A percentile compares a stretch with the other conserved stretches of the same genome.
These are phyloP conservation scores for Troides helena DNA, from an alignment of 2,888 invertebrate genomes.

Conservation along the genomic window DNA sequence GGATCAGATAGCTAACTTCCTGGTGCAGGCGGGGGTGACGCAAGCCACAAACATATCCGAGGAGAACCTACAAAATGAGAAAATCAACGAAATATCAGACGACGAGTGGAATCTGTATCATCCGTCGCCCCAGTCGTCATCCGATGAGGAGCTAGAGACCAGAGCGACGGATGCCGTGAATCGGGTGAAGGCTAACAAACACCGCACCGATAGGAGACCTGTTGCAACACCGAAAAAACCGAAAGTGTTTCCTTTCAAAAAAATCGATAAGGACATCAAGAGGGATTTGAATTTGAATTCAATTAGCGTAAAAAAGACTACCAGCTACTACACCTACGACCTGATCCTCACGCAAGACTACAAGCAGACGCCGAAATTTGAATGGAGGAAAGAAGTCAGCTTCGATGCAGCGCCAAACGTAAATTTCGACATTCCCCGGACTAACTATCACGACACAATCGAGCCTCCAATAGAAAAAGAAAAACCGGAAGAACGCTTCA, in stretches of 20 bases:
- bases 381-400: conserved; percentile 16
- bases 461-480: not conserved
- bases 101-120: conserved; percentile 1
- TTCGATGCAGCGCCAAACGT: conserved; percentile 1
- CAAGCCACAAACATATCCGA: conserved; percentile 32
- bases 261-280: not conserved
- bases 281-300: not conserved
- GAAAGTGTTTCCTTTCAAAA: not conserved
- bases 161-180: not conserved
- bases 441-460: not conserved
- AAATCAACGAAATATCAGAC: conserved; percentile 9
- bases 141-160: not conserved
- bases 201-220: not conserved
- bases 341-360: conserved; percentile 7
- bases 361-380: conserved; percentile 3
- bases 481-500: not conserved
- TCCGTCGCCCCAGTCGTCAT: not conserved
- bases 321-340: conserved; percentile 8
- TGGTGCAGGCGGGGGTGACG: conserved; percentile 37
- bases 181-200: not conserved
- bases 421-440: not conserved
- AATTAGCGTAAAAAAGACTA: conserved; percentile 3
- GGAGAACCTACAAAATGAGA: conserved; percentile 38
- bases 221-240: not conserved
- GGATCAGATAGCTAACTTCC: conserved; percentile 46